A percentile compares a stretch with the other conserved stretches of the same genome.
These are phyloP conservation scores for Darevskia nairensis DNA, from an alignment of 2,797 vertebrate genomes.

Conservation along the genomic window DNA sequence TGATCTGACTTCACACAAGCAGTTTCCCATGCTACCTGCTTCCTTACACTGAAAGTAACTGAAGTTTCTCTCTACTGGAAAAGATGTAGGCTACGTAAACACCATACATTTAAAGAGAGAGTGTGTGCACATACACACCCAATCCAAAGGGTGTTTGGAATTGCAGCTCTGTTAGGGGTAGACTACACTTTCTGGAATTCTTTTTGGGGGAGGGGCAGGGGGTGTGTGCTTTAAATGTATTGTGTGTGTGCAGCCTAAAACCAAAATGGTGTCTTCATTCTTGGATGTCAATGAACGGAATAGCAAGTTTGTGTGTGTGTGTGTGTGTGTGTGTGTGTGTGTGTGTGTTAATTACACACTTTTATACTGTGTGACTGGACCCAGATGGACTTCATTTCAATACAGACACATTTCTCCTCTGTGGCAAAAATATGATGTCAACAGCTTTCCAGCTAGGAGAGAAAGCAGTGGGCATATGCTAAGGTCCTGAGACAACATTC, in stretches of 20 bases:
- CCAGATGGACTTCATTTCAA: not conserved
- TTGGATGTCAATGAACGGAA: not conserved
- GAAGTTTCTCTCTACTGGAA: not conserved
- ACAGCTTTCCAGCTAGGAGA: not conserved
- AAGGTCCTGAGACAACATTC: slow-evolving; percentile 2
- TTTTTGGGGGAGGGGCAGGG: too few relatives aligned
- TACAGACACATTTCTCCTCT: not conserved
- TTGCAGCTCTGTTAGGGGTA: too few relatives aligned
- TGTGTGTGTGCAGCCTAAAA: too few relatives aligned
- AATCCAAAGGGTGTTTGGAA: too few relatives aligned
- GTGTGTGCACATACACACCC: too few relatives aligned
- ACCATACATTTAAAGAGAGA: too few relatives aligned
- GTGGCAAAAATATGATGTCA: not conserved
- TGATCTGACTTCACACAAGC: not conserved
- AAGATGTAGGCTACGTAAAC: not conserved
- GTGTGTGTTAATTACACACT: too few relatives aligned
- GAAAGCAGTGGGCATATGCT: not conserved
- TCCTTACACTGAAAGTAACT: too few relatives aligned
- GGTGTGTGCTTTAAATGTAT: too few relatives aligned
- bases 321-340: too few relatives aligned
- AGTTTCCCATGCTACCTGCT: not conserved
- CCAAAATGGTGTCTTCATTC: not conserved
- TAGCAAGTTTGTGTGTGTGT: not conserved
- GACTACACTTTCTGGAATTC: too few relatives aligned
- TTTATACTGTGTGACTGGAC: not conserved